These are phyloP conservation scores for Rhopalosiphum padi DNA, from an alignment of 1,140 invertebrate genomes.

Conservation along the genomic window DNA sequence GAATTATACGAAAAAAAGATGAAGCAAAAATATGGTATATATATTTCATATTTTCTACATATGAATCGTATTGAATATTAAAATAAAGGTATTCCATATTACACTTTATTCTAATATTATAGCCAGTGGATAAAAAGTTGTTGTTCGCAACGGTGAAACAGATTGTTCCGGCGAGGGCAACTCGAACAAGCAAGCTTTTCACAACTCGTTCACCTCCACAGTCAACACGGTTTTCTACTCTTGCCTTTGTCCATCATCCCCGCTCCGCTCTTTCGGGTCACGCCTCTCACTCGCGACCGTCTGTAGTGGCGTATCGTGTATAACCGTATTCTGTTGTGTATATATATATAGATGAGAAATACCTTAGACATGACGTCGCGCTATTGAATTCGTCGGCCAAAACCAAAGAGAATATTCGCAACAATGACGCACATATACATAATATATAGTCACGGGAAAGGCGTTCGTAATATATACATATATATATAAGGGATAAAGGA, in stretches of 20 bases:
- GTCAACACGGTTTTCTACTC: conserved; percentile 48
- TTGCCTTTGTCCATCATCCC: neutral
- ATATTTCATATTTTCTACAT: neutral
- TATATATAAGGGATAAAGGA: neutral
- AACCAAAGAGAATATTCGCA: neutral
- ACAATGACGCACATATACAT: neutral
- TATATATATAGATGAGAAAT: neutral
- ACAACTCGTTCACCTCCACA: neutral
- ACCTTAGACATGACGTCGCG: neutral
- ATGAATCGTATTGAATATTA: neutral
- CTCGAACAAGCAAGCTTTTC: neutral
- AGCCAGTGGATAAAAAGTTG: neutral
- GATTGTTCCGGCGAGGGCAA: neutral
- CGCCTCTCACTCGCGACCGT: neutral
- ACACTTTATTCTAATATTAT: neutral
- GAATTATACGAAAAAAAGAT: neutral
- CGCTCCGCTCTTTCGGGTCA: neutral
- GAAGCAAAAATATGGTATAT: neutral
- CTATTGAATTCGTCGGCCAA: neutral
- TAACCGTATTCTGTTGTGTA: neutral
- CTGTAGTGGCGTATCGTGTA: neutral
- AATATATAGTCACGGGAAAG: neutral
- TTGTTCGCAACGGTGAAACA: neutral
- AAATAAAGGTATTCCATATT: neutral
- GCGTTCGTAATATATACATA: neutral